phyloP scores from a whole-genome alignment of 2,797 vertebrate genomes.

The Sternotherus odoratus region DNA sequence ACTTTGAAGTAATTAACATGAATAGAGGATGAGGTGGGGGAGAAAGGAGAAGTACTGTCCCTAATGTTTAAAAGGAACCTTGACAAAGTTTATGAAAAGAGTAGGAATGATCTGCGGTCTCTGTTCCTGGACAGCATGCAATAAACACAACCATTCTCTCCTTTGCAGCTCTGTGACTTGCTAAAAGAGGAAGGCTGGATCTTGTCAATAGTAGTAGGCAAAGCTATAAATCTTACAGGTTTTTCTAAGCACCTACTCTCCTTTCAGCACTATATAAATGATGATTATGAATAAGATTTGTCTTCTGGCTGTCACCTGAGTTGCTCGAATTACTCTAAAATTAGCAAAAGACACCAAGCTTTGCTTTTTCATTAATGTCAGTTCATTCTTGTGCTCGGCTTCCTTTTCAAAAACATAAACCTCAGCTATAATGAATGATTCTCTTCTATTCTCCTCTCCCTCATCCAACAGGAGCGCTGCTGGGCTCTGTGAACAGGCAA shows the following conservation, averaged over 20 bases:
- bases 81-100: neutral
- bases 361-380: neutral
- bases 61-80: neutral
- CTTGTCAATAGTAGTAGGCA: neutral
- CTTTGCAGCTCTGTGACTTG: neutral
- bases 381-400: neutral
- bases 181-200: neutral
- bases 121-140: neutral
- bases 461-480: fast-evolving
- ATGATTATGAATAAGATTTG: neutral
- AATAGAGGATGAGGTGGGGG: neutral
- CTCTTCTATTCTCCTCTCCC: fast-evolving
- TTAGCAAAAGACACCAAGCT: neutral
- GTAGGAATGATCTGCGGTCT: neutral
- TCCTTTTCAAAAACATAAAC: neutral
- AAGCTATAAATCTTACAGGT: neutral
- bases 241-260: neutral
- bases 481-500: neutral
- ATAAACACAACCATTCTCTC: neutral
- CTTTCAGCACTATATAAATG: conserved; percentile 7
- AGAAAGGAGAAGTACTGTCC: neutral
- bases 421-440: neutral
- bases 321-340: neutral
- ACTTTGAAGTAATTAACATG: neutral
- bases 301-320: neutral